Conservation (phyloP, 2,888 invertebrate genomes). For the Protophormia terraenovae region DNA sequence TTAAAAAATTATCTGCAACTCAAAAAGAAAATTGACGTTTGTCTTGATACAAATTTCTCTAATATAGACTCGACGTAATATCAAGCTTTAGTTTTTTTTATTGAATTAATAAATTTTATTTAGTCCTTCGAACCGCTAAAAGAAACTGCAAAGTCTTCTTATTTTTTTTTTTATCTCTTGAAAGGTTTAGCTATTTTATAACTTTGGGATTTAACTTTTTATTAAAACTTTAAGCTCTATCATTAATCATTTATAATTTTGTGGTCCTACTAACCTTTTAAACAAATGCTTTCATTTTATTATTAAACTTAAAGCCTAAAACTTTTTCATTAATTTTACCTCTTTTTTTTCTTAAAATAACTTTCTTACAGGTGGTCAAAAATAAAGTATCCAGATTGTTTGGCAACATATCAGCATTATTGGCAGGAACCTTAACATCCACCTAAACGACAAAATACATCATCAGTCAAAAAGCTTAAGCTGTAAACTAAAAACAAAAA, state of each 20-base stretch:
- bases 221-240: neutral
- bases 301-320: neutral
- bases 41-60: too few relatives aligned
- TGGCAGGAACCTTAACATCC: neutral
- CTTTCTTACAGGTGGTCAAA: slow-evolving; percentile 21
- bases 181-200: too few relatives aligned
- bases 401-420: slow-evolving; percentile 30
- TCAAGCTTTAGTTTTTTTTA: too few relatives aligned
- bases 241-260: neutral
- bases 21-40: too few relatives aligned
- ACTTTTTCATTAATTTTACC: neutral
- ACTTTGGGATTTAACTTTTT: too few relatives aligned
- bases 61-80: too few relatives aligned
- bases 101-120: too few relatives aligned
- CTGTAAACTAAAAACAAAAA: neutral
- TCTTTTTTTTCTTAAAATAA: neutral
- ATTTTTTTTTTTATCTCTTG: too few relatives aligned
- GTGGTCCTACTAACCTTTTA: neutral
- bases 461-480: neutral
- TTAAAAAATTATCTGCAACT: too few relatives aligned
- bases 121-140: too few relatives aligned
- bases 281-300: neutral
- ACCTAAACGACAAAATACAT: neutral
- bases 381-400: neutral
- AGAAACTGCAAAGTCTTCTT: too few relatives aligned